A percentile compares a stretch with the other conserved stretches of the same genome.
Conservation (phyloP, 2,888 invertebrate genomes). For the Clusia tigrina region DNA sequence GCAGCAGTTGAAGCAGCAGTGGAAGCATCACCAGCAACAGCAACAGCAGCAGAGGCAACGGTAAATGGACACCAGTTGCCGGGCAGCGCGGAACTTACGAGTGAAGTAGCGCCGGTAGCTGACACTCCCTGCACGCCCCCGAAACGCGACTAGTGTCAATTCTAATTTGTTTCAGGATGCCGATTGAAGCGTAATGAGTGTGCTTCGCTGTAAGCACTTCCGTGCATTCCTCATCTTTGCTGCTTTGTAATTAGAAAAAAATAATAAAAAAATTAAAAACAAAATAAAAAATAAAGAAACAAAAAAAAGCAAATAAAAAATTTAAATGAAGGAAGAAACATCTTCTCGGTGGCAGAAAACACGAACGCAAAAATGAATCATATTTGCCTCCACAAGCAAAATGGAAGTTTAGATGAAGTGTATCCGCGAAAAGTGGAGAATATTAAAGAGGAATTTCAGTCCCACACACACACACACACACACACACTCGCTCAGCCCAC, state of each 20-base stretch:
- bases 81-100: background rate
- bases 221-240: background rate
- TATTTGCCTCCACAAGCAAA: slow-evolving; percentile 5
- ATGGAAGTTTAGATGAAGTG: slow-evolving; percentile 5
- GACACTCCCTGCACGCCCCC: background rate
- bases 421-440: background rate
- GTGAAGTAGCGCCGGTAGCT: background rate
- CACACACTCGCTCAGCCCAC: background rate
- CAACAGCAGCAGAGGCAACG: too few species aligned
- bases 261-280: slow-evolving; percentile 1
- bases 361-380: slow-evolving; percentile 12
- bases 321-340: background rate
- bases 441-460: slow-evolving; percentile 16
- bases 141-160: slow-evolving; percentile 1
- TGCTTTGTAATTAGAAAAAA: slow-evolving; percentile 7
- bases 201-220: slow-evolving; percentile 5
- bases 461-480: background rate
- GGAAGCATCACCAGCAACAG: background rate
- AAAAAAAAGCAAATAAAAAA: background rate
- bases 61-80: background rate
- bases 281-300: slow-evolving; percentile 4
- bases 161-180: slow-evolving; percentile 1
- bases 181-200: background rate
- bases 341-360: background rate
- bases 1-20: too few species aligned